Evolutionary conservation across 2,113 vertebrate genomes (phyloP), one percentile per base, ranked within the genome.

Genomic region (Amia ocellicauda): DNA sequence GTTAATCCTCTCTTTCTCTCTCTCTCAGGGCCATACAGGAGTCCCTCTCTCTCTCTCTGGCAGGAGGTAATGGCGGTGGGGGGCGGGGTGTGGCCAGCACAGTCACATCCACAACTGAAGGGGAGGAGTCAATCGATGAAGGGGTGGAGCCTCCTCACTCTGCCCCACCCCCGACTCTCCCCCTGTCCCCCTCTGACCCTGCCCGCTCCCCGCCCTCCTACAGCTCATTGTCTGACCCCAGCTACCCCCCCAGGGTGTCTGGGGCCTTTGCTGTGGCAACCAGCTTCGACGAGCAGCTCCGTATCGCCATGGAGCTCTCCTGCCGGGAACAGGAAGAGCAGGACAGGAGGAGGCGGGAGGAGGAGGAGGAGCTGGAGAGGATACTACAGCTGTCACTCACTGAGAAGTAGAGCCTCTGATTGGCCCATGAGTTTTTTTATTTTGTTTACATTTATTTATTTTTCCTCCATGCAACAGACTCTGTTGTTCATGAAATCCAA

Each of bases 311-410:
- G 91, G 95, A 94, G 72, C 68, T 96, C 47, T 97, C 95, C 0
- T 93, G 91, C 10, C 73, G 75, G 64, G 94, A 98, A 71, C 93
- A 96, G 74, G 92, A 93, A 72, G 93, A 95, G 74, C 81, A 68
- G 24, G 91, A 95, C 76, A 90, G 89, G 78, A 78, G 76, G 70
- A 76, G 58, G 17, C 82, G 82, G 62, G 87, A 88, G 67, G 89
- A 91, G 53, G 93, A 96, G 0, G 94, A 96, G 28, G 95, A 98
- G 80, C 75, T 97, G 0, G 90, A 94, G 83, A 87, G 93, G 67
- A 93, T 92, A 80, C 83, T 97, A 69, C 92, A 83, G 74, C 91
- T 95, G 64, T 98, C 94, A 2, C 94, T 98, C 81, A 95, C 93
- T 0, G 94, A 98, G 68, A 95, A 94, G 86, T 98, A 91, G 84